These are phyloP conservation scores for Tragopan temminckii DNA, from an alignment of 2,797 vertebrate genomes.

Conservation along the genomic window DNA sequence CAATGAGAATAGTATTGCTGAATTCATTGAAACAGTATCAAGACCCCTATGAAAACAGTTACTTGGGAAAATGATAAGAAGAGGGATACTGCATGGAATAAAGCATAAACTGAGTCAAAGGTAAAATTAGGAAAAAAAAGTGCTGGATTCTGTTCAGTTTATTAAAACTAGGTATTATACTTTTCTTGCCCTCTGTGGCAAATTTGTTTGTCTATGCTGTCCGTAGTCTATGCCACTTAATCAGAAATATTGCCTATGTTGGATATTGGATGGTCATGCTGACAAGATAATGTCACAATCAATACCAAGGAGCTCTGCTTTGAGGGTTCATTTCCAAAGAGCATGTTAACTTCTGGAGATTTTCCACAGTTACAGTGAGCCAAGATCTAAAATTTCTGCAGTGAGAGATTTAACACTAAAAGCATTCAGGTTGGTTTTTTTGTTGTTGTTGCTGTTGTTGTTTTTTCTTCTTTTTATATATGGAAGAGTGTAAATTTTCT, in stretches of 20 bases:
- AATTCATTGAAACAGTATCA: not conserved
- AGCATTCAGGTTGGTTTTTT: not conserved
- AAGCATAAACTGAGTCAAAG: not conserved
- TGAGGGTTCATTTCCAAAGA: conserved; percentile 58
- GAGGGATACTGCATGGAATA: not conserved
- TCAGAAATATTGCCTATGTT: conserved; percentile 52
- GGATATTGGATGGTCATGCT: conserved; percentile 43
- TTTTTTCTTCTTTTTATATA: too few relatives aligned
- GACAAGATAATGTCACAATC: conserved; percentile 63
- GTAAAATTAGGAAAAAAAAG: not conserved
- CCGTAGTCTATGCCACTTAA: conserved; percentile 13
- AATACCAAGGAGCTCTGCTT: conserved; percentile 19
- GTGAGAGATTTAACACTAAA: not conserved
- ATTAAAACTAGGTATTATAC: conserved; percentile 20
- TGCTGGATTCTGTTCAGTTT: not conserved
- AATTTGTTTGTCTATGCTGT: conserved; percentile 47
- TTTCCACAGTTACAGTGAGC: conserved; percentile 8
- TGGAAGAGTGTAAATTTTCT: not conserved
- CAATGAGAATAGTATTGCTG: not conserved
- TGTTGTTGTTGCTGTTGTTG: too few relatives aligned
- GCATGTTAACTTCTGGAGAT: conserved; percentile 25
- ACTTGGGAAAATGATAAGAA: not conserved
- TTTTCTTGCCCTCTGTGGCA: conserved; percentile 15
- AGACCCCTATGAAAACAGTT: not conserved
- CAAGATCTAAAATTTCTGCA: not conserved